Percentiles rank a stretch among this genome's conserved stretches.
Evolutionary conservation across 2,113 vertebrate genomes (phyloP).

Genomic region (Alexandromys fortis): DNA sequence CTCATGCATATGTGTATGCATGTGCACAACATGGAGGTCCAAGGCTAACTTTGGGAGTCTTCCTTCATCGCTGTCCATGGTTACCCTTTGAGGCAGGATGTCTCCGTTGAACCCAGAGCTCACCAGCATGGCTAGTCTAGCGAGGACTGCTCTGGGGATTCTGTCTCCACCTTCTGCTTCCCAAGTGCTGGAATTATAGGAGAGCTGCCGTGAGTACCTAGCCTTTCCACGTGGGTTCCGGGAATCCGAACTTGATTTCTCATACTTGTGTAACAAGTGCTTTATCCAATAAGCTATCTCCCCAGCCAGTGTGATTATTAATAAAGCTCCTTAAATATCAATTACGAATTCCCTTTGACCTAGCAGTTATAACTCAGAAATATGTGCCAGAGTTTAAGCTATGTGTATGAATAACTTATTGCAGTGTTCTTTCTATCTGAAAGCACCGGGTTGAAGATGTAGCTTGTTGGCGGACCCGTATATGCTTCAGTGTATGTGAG

Average conservation of each 20-base stretch:
- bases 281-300: neutral
- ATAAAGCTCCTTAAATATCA: constrained; percentile 24
- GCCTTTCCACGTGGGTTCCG: too few relatives aligned
- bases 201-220: neutral
- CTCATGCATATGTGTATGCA: neutral
- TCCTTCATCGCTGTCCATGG: neutral
- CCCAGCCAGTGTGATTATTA: neutral
- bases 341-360: constrained; percentile 31
- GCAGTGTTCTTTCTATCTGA: constrained; percentile 4
- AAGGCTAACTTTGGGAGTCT: neutral
- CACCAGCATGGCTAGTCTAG: neutral
- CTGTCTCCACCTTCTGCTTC: neutral
- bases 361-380: constrained; percentile 36
- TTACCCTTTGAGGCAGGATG: neutral
- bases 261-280: neutral
- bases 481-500: neutral
- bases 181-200: neutral
- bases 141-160: neutral
- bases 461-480: neutral
- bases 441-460: neutral
- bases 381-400: neutral
- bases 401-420: constrained; percentile 1
- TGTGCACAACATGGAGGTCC: neutral
- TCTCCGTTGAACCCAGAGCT: neutral
- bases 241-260: neutral